Percentiles rank a stretch among this genome's conserved stretches.
These are phyloP conservation scores for Plebejus anna DNA, from an alignment of 2,888 invertebrate species.

Conservation along the genomic window DNA sequence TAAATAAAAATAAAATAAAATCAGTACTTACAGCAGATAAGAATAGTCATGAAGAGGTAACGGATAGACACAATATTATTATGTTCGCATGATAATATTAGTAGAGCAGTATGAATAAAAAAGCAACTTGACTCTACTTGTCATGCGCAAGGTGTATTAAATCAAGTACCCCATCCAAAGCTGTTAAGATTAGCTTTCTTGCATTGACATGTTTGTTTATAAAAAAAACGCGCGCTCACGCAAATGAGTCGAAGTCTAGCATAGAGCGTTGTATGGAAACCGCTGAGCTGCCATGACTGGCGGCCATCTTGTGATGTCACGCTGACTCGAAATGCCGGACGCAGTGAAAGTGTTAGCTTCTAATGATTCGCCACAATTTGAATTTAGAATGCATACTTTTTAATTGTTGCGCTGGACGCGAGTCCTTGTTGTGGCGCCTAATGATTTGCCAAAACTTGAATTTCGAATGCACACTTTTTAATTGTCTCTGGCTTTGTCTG, in stretches of 20 bases:
- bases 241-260: constrained; percentile 24
- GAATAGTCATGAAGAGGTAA: too few relatives aligned
- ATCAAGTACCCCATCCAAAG: background rate
- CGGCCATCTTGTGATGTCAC: constrained; percentile 45
- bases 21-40: too few relatives aligned
- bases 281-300: constrained; percentile 44
- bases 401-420: background rate
- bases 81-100: background rate
- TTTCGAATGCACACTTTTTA: background rate
- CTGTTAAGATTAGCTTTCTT: constrained; percentile 12
- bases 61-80: background rate
- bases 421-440: background rate
- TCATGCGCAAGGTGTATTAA: background rate
- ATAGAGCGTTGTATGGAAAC: constrained; percentile 34
- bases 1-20: too few relatives aligned
- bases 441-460: background rate
- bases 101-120: background rate
- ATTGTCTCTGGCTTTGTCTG: background rate
- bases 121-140: background rate
- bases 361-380: constrained; percentile 14
- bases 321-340: constrained; percentile 37
- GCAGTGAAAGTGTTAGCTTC: constrained; percentile 30
- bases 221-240: constrained; percentile 27
- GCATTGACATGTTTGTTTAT: constrained; percentile 24
- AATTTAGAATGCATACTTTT: background rate